A percentile compares a stretch with the other conserved stretches of the same genome.
Evolutionary conservation across 2,113 vertebrate genomes (phyloP).

Genomic region (Siniperca knerii): DNA sequence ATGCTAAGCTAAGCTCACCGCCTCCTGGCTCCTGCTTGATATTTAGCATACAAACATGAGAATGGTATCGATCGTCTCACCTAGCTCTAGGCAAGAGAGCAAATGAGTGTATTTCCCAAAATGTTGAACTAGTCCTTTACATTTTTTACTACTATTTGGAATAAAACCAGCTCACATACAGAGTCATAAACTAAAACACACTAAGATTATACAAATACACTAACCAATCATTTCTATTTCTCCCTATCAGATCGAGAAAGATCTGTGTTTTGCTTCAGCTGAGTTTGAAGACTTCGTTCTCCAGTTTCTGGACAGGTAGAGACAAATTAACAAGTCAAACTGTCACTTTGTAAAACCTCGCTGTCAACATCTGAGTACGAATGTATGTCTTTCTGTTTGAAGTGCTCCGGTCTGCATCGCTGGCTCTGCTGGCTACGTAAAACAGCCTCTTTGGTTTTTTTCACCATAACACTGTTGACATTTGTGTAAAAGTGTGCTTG

Average conservation of each 20-base stretch:
- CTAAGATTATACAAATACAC: not conserved
- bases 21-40: not conserved
- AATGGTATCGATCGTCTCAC: not conserved
- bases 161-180: not conserved
- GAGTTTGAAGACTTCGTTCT: conserved; percentile 98
- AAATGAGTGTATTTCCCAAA: not conserved
- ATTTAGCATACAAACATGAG: not conserved
- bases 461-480: conserved; percentile 32
- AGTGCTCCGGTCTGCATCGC: conserved; percentile 44
- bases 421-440: conserved; percentile 15
- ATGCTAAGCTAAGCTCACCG: conserved; percentile 1
- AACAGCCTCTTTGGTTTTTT: conserved; percentile 23
- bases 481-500: conserved; percentile 49
- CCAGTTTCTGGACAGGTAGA: conserved; percentile 97
- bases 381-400: conserved; percentile 49
- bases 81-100: not conserved
- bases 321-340: conserved; percentile 49
- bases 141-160: not conserved
- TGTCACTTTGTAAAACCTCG: conserved; percentile 56
- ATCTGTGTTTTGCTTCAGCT: conserved; percentile 95
- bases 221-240: conserved; percentile 11
- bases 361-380: conserved; percentile 38
- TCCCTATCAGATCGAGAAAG: conserved; percentile 89
- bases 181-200: not conserved
- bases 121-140: not conserved